phyloP scores from a whole-genome alignment of 2,113 vertebrate species.

The Dryoscopus gambensis region DNA sequence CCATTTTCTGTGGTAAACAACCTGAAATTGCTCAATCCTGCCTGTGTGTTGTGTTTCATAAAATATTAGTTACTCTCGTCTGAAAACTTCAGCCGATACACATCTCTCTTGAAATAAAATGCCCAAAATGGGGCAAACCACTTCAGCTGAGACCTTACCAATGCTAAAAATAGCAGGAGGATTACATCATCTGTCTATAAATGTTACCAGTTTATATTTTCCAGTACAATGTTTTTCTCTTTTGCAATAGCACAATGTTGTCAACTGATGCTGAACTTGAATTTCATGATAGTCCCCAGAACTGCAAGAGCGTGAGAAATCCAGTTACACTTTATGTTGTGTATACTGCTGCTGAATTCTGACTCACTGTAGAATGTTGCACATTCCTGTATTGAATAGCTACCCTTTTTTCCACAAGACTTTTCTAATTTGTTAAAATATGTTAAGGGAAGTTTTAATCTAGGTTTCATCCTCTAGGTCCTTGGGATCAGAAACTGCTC shows the following conservation, averaged over 20 bases:
- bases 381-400: neutral
- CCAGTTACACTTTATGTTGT: neutral
- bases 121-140: constrained; percentile 36
- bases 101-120: neutral
- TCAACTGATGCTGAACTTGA: neutral
- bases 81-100: neutral
- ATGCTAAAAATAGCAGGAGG: neutral
- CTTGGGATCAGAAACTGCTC: neutral
- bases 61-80: neutral
- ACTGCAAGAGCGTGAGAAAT: neutral
- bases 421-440: neutral
- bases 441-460: neutral
- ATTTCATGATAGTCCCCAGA: neutral
- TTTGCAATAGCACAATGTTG: neutral
- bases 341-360: neutral
- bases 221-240: neutral
- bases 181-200: constrained; percentile 22
- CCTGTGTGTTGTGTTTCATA: neutral
- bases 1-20: neutral
- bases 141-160: neutral
- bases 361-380: neutral
- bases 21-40: neutral
- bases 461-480: neutral
- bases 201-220: neutral
- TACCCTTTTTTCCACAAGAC: neutral